Base-by-base conservation (phyloP, 2,113 vertebrate species). In the Pituophis catenifer region DNA sequence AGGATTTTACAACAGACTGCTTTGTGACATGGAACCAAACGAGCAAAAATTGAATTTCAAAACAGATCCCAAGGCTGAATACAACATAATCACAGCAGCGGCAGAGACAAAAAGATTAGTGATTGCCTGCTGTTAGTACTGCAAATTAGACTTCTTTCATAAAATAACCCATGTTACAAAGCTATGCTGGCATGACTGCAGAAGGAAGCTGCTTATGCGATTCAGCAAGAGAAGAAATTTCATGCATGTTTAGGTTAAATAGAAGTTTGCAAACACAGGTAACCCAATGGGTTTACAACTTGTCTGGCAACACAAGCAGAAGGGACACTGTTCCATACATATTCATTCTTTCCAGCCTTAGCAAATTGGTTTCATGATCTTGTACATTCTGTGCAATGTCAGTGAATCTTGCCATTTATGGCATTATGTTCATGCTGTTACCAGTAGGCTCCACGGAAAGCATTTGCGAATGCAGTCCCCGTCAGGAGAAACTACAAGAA, bases 11-110 rank as follows among this genome's bases (percentile, higher is more conserved):
- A 91, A 50, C 52, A 89, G 0, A 91, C 5, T 3, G 85, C 62
- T 65, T 93, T 93, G 15, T 92, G 70, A 92, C 91, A 93, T 91
- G n/a, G 26, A 91, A 93, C 94, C 9, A 92, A 95, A 93, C 86
- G 89, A 92, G 58, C 52, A 90, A 90, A 89, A 93, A 93, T 93
- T 58, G 92, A 23, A 0, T 24, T 75, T 93, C 90, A 94, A 65
- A 65, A 95, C 92, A 70, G 4, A 90, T 0, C 70, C 81, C 10
- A 9, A 86, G 26, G 53, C 58, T 94, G 91, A 94, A 90, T 90
- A 53, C 58, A 90, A 85, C 88, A 88, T 87, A 94, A 92, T 92
- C 88, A 94, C 75, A 90, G 75, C 87, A 59, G 33, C 24, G 57
- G 33, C 89, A 38, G 59, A 88, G 85, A 92, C 91, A 93, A 92